Conservation (phyloP, 2,113 vertebrate genomes). For the Ptilonorhynchus violaceus region DNA sequence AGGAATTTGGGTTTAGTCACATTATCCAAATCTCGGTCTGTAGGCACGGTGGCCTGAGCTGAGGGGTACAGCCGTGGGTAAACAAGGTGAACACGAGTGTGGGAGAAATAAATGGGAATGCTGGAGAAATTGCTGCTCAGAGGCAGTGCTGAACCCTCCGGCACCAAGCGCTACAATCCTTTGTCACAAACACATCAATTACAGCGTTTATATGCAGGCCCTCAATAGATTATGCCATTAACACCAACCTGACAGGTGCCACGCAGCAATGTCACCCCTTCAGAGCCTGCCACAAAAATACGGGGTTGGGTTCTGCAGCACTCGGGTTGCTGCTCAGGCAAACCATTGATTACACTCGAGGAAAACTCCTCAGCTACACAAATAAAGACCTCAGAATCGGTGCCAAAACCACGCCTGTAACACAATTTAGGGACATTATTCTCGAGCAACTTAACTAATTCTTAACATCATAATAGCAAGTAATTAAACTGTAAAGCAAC, state of each 20-base stretch:
- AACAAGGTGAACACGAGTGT: not conserved
- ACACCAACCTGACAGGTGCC: slow-evolving; percentile 20
- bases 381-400: not conserved
- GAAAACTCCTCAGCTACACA: not conserved
- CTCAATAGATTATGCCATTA: not conserved
- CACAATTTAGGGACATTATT: not conserved
- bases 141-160: not conserved
- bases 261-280: not conserved
- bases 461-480: not conserved
- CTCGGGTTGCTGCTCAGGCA: not conserved
- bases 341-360: not conserved
- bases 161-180: not conserved
- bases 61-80: not conserved
- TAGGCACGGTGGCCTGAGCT: not conserved
- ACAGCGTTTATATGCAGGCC: not conserved
- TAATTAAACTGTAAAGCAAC: not conserved
- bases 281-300: not conserved
- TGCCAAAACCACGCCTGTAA: not conserved
- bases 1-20: not conserved
- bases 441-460: not conserved
- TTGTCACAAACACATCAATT: slow-evolving; percentile 23
- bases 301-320: not conserved
- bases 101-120: slow-evolving; percentile 23
- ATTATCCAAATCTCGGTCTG: not conserved
- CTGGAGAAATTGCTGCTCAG: not conserved